phyloP scores from a whole-genome alignment of 2,113 vertebrate species.

The Empidonax traillii region DNA sequence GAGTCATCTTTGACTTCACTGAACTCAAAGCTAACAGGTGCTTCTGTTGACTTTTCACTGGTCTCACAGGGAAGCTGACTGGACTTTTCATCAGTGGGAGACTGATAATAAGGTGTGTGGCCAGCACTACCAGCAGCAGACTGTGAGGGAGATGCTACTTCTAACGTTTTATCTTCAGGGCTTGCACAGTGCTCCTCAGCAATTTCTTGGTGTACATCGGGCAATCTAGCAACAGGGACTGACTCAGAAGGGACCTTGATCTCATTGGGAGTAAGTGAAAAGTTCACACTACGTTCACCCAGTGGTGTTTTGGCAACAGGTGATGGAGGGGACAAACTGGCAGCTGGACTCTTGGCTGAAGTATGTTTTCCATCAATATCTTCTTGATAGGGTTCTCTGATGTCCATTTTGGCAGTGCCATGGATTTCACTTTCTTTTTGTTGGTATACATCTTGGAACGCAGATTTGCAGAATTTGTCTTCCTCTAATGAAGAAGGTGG shows the following conservation, averaged over 20 bases:
- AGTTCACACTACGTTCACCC: slow-evolving; percentile 85
- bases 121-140: slow-evolving; percentile 88
- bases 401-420: slow-evolving; percentile 49
- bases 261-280: slow-evolving; percentile 80
- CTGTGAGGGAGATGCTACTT: slow-evolving; percentile 88
- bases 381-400: slow-evolving; percentile 56
- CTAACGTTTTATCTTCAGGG: slow-evolving; percentile 91
- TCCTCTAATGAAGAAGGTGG: slow-evolving; percentile 90
- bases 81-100: slow-evolving; percentile 90
- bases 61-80: slow-evolving; percentile 75
- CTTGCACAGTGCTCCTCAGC: slow-evolving; percentile 79
- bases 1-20: slow-evolving; percentile 84
- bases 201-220: slow-evolving; percentile 65
- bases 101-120: slow-evolving; percentile 97
- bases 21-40: slow-evolving; percentile 78
- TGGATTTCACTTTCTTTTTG: slow-evolving; percentile 56
- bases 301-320: slow-evolving; percentile 88
- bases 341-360: slow-evolving; percentile 66
- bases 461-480: slow-evolving; percentile 82
- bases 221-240: slow-evolving; percentile 63
- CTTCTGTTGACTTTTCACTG: slow-evolving; percentile 61
- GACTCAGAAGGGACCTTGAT: slow-evolving; percentile 83
- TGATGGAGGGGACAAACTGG: slow-evolving; percentile 73
- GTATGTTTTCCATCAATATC: slow-evolving; percentile 63
- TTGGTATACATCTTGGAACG: slow-evolving; percentile 69